phyloP scores from a whole-genome alignment of 2,113 vertebrate genomes.

The Anseranas semipalmata region DNA sequence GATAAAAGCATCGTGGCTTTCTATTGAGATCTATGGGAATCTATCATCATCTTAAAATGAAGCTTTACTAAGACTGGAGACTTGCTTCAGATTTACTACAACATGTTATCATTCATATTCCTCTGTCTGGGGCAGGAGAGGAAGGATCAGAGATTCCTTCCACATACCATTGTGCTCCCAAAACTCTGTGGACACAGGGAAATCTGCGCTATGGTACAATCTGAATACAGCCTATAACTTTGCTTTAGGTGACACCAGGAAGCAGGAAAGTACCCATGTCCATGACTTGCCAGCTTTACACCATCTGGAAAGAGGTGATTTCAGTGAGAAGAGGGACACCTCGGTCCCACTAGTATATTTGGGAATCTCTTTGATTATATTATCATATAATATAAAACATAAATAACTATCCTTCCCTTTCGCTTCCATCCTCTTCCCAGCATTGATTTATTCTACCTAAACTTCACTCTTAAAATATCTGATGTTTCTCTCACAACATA shows the following conservation, averaged over 20 bases:
- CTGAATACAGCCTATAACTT: background rate
- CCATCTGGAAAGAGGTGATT: background rate
- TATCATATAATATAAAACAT: background rate
- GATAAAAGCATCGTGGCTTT: background rate
- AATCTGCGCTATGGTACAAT: background rate
- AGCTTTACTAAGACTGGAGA: background rate
- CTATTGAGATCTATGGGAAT: background rate
- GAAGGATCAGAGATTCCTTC: background rate
- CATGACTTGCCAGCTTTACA: background rate
- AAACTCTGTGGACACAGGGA: accelerated
- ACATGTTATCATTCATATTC: background rate
- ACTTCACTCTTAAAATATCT: background rate
- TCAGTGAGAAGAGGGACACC: background rate
- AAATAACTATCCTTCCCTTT: background rate
- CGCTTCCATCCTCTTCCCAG: background rate
- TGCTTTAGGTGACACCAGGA: background rate
- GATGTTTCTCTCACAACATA: background rate
- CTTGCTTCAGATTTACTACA: background rate
- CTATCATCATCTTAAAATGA: background rate
- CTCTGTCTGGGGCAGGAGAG: background rate
- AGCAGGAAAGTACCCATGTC: background rate
- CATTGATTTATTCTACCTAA: background rate
- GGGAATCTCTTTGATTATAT: background rate
- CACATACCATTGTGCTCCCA: background rate
- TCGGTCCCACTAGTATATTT: background rate